Base-by-base conservation (phyloP, 2,888 invertebrate species). In the Cordylochernes scorpioides region DNA sequence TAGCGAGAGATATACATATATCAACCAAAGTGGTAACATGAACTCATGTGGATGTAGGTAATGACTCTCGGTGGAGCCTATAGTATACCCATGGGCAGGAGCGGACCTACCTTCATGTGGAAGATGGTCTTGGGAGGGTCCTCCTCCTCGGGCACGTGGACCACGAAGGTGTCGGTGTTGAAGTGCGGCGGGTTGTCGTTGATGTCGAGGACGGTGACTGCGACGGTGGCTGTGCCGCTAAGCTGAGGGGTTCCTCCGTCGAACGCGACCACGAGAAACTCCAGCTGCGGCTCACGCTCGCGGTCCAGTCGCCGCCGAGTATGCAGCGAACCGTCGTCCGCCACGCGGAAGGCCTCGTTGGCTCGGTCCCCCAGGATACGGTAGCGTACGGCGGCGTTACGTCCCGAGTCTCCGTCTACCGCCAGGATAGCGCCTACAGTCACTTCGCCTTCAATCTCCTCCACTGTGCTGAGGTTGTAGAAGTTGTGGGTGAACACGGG, bases 111-210 rank as follows among this genome's bases (percentile, higher is more conserved):
- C 25, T 39, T 33, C 24, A 44, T 34, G 22, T 35, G 38, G 27
- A 39, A 39, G 10, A 44, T 41, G 10, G 40, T 39, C n/a, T 41
- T 31, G 3, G 44, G 44, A 9, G 43, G 42, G 12, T 39, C 38
- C 17, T 40, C 34, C 22, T 44, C 44, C 30, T 44, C 44, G 1
- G 39, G 38, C 3, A 44, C 41, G 28, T 37, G 38, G 2, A 43
- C 38, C 5, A 33, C 31, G 19, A 39, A 44, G 6, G 39, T 39
- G 15, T 39, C 39, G 8, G 39, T 35, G 15, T 42, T 41, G 30
- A 86, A 84, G 34, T 64, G 52, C 1, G 84, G 84, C 3, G 75
- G 63, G 45, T 77, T 77, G 46, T 80, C 80, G 46, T 82, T 82
- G 38, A 74, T 74, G 47, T 82, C 80, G 36, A 75, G 72, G 1